phyloP scores from a whole-genome alignment of 1,140 invertebrate species.

The Latrodectus geometricus region DNA sequence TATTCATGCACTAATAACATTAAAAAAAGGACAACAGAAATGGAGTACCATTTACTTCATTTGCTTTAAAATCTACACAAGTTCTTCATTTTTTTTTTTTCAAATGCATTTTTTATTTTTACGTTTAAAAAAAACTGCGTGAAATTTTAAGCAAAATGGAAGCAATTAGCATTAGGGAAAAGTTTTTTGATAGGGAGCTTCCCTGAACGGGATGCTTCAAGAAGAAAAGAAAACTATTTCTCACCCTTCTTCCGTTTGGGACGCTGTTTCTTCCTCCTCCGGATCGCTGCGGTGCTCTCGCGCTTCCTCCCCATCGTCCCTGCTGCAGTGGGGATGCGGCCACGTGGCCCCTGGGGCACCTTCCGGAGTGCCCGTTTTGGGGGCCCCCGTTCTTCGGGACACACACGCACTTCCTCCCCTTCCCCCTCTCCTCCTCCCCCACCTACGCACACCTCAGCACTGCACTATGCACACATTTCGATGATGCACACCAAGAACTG shows the following conservation, averaged over 20 bases:
- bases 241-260: slow-evolving; percentile 36
- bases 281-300: slow-evolving; percentile 18
- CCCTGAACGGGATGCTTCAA: no score
- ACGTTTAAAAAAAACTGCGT: no score
- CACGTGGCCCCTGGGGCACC: slow-evolving; percentile 41
- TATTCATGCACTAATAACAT: no score
- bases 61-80: no score
- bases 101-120: no score
- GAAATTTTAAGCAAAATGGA: no score
- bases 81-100: no score
- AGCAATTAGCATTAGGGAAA: no score
- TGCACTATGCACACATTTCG: not conserved
- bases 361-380: slow-evolving; percentile 52
- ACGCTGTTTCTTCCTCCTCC: slow-evolving; percentile 17
- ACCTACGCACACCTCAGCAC: slow-evolving; percentile 4
- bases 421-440: not conserved
- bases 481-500: not conserved
- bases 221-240: not conserved
- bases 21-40: no score
- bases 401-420: slow-evolving; percentile 1
- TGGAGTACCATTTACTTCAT: no score
- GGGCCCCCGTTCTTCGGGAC: slow-evolving; percentile 33
- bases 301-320: slow-evolving; percentile 39
- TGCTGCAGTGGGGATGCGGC: slow-evolving; percentile 47
- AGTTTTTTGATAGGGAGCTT: no score